Evolutionary conservation across 1,140 invertebrate genomes (phyloP), one percentile per base, ranked within the genome.

Genomic region (Rhyacophila brunnea): DNA sequence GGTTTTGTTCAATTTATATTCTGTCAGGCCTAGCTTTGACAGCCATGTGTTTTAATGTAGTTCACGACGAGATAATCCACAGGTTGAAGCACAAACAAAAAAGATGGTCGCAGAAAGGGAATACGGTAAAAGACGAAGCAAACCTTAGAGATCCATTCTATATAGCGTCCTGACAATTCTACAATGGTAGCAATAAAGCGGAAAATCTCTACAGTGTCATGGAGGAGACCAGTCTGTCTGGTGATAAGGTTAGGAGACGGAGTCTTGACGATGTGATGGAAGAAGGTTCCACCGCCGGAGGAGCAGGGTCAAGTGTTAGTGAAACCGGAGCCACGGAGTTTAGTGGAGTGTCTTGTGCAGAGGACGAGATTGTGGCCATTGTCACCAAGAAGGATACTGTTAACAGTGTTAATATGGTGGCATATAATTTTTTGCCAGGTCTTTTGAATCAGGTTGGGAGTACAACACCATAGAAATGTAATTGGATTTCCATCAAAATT

Each of bases 41-140:
- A 14, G 93, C 95, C 38, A 98, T 98, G 93, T 97, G 94, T 69
- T 98, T 97, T 77, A 96, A 95, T 71, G 88, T 99, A 15, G 91
- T 98, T 62, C 95, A 99, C 74, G 94, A 97, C 70, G 93, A 97
- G 74, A 89, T 91, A 53, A 86, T 91, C 20, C 88, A 91, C 74
- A 84, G 87, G 62, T 81, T 90, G 56, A 86, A 85, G 64, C 87
- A 89, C 68, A 73, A 76, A 60, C 76, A 80, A 54, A 80, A 77
- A 68, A 70, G 74, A 34, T 78, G 76, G 77, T 77, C 77, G 4
- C 76, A 78, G 45, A 80, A 80, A 54, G 71, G 74, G 19, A 80
- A 78, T 38, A 73, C 70, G 14, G 75, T 80, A 0, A 80, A 78
- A 23, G 77, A 80, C 63, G 77, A 78, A 55, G 70, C 77, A 6